Conservation (phyloP, 2,888 invertebrate genomes). For the Agrilus biguttatus region DNA sequence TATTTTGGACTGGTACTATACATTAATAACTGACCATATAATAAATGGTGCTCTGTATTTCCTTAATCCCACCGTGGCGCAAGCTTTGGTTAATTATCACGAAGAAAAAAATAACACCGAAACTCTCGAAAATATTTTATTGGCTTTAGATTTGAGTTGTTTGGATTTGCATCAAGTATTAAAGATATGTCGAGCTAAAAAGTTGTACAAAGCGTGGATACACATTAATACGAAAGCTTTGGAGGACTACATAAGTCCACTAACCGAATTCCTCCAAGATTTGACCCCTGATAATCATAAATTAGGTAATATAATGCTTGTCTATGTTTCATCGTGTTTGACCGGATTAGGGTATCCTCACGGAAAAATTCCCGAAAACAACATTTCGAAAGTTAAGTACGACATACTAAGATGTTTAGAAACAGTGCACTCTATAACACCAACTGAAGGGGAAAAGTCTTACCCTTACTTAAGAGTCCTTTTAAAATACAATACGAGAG, state of each 20-base stretch:
- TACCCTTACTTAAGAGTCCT: constrained; percentile 62
- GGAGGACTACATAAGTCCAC: constrained; percentile 56
- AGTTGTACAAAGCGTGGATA: constrained; percentile 54
- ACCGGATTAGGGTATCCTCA: constrained; percentile 74
- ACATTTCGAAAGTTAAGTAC: constrained; percentile 52
- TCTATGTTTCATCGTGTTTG: constrained; percentile 75
- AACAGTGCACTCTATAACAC: constrained; percentile 49
- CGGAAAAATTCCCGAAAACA: constrained; percentile 51
- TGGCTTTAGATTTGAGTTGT: constrained; percentile 57
- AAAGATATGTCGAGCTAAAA: constrained; percentile 36
- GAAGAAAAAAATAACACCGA: constrained; percentile 38
- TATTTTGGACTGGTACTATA: constrained; percentile 40
- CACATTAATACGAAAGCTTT: constrained; percentile 68
- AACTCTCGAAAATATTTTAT: constrained; percentile 53
- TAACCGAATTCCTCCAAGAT: constrained; percentile 49
- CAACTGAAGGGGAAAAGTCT: constrained; percentile 44
- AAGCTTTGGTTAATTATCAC: constrained; percentile 56
- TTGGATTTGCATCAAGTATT: constrained; percentile 63
- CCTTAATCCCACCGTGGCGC: constrained; percentile 56
- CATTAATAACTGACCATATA: constrained; percentile 56
- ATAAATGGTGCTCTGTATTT: constrained; percentile 43
- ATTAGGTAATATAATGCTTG: constrained; percentile 70
- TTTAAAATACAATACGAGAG: constrained; percentile 68
- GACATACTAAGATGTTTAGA: constrained; percentile 58
- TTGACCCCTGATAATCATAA: constrained; percentile 36